Evolutionary conservation across 2,888 invertebrate species (phyloP), one percentile per base, ranked within the genome.

Genomic region (Volucella bombylans): DNA sequence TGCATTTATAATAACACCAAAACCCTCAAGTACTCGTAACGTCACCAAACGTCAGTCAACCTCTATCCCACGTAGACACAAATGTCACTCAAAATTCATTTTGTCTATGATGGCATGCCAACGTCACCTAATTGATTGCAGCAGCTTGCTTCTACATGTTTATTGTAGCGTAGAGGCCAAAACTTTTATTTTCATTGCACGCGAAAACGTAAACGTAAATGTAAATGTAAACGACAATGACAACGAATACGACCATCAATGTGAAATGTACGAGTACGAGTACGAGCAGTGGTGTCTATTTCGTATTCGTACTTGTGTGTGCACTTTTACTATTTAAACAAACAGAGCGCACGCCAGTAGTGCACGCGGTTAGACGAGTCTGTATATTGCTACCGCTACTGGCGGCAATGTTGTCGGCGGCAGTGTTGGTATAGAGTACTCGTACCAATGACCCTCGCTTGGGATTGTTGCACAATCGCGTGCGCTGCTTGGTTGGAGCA

Each of bases 121-220:
- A 4, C 43, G n/a, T 41, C 31, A 15, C 31, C 62, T 62, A 68
- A 47, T 54, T 49, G 47, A 65, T 31, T 65, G 41, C 12, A 45
- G 57, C 55, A 50, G 49, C 65, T 14, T 43, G 59, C 67, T 54
- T 68, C 41, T 52, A 23, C 18, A 23, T 31, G 6, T 31, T 31
- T 31, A 31, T 31, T 31, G 31, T 31, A 31, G 31, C 31, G 64
- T 57, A 18, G 74, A 79, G 79, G 79, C 79, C 74, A 83, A 74
- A 79, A 83, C 83, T 83, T 79, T 83, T 83, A 69, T 74, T 83
- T 83, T 83, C 79, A 74, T 83, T 69, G 79, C 54, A 68, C 55
- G 47, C 47, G 31, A 31, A 31, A 31, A 31, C 6, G 31, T 31
- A 31, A 31, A 31, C 31, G 31, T 6, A 31, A 31, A 31, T 6